Evolutionary conservation across 2,888 invertebrate species (phyloP).

Genomic region (Galerucella nymphaeae): DNA sequence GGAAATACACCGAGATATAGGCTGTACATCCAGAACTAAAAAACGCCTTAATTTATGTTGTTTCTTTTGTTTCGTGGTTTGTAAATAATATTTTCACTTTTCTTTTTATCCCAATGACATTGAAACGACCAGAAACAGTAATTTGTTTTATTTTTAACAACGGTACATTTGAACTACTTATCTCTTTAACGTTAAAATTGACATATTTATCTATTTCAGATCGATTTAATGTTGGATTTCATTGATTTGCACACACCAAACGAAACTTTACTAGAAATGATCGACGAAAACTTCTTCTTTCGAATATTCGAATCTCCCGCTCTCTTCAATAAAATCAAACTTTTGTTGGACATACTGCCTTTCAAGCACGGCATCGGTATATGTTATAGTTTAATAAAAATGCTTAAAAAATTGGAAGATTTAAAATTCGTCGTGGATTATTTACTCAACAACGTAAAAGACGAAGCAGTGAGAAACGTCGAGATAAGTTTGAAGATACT

Average conservation of each 20-base stretch:
- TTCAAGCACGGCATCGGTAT: constrained; percentile 70
- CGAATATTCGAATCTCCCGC: constrained; percentile 69
- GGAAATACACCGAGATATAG: too few relatives aligned
- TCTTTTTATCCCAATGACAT: too few relatives aligned
- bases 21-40: too few relatives aligned
- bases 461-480: constrained; percentile 71
- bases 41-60: too few relatives aligned
- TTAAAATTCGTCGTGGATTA: constrained; percentile 75
- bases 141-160: not conserved
- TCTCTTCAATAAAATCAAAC: constrained; percentile 65
- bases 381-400: constrained; percentile 73
- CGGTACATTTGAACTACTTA: not conserved
- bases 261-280: constrained; percentile 67
- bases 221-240: constrained; percentile 77
- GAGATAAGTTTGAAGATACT: constrained; percentile 77
- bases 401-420: constrained; percentile 72
- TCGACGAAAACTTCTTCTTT: constrained; percentile 68
- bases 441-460: constrained; percentile 66
- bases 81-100: too few relatives aligned
- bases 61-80: too few relatives aligned
- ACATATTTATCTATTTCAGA: constrained; percentile 62
- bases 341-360: constrained; percentile 72
- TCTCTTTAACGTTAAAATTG: too few relatives aligned
- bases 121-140: too few relatives aligned
- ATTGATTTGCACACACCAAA: constrained; percentile 73